A percentile compares a stretch with the other conserved stretches of the same genome.
Evolutionary conservation across 2,797 vertebrate species (phyloP).

Genomic region (Malacoraja senta): DNA sequence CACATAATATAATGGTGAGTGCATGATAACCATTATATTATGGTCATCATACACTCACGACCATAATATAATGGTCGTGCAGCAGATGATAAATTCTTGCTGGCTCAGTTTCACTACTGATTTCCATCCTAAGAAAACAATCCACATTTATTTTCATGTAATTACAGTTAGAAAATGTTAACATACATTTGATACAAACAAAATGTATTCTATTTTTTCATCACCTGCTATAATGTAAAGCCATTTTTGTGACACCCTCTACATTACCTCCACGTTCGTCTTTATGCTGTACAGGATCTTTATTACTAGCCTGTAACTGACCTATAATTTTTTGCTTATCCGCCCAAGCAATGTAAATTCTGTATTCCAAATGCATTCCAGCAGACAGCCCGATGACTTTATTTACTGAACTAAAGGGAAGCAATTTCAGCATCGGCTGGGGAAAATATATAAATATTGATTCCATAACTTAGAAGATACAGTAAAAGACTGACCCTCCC

Average conservation of each 20-base stretch:
- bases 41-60: no score
- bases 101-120: not conserved
- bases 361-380: slow-evolving; percentile 18
- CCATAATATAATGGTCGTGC: no score
- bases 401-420: slow-evolving; percentile 61
- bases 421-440: slow-evolving; percentile 61
- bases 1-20: no score
- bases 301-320: not conserved
- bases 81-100: not conserved
- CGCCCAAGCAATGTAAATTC: slow-evolving; percentile 25
- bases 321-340: not conserved
- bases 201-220: not conserved
- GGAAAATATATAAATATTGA: slow-evolving; percentile 75
- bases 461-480: slow-evolving; percentile 60
- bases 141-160: not conserved
- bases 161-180: not conserved
- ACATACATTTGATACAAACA: not conserved
- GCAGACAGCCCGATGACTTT: slow-evolving; percentile 65
- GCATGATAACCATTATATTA: no score
- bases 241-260: not conserved
- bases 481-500: slow-evolving; percentile 59
- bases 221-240: not conserved
- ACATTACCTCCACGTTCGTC: not conserved
- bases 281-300: not conserved
- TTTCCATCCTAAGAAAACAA: not conserved